Conservation (phyloP, 1,140 invertebrate genomes). For the Dreissena rostriformis region DNA sequence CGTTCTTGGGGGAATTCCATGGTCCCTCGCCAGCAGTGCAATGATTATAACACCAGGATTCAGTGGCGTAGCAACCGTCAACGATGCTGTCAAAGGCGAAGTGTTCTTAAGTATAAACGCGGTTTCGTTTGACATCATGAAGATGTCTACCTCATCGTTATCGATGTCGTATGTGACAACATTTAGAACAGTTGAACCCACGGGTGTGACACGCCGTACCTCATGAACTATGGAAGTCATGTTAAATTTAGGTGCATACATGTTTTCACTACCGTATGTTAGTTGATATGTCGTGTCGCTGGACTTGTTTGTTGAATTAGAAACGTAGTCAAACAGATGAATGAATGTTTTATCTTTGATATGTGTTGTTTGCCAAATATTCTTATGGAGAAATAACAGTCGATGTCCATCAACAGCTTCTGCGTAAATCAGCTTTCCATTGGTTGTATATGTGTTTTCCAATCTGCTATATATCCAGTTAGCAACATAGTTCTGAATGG, state of each 20-base stretch:
- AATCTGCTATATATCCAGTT: slow-evolving; percentile 46
- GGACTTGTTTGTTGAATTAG: neutral
- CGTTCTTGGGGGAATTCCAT: slow-evolving; percentile 5
- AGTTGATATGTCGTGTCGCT: neutral
- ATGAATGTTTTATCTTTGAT: slow-evolving; percentile 22
- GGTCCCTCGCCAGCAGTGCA: neutral
- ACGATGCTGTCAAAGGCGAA: neutral
- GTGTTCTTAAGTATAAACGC: neutral
- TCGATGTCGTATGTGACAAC: slow-evolving; percentile 22
- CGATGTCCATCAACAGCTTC: slow-evolving; percentile 15
- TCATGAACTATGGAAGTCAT: neutral
- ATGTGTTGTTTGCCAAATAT: slow-evolving; percentile 57
- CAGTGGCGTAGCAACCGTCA: neutral
- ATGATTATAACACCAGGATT: neutral
- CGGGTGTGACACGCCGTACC: neutral
- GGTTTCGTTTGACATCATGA: neutral
- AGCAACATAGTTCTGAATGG: neutral
- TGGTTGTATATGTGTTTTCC: slow-evolving; percentile 42
- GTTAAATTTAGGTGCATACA: slow-evolving; percentile 17
- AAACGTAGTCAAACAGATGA: slow-evolving; percentile 50
- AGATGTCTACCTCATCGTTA: slow-evolving; percentile 5
- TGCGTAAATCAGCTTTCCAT: slow-evolving; percentile 13
- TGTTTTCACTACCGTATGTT: slow-evolving; percentile 29
- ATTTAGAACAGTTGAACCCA: neutral
- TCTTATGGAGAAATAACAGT: slow-evolving; percentile 41